Evolutionary conservation across 2,113 vertebrate genomes (phyloP).

Genomic region (Sorex araneus): DNA sequence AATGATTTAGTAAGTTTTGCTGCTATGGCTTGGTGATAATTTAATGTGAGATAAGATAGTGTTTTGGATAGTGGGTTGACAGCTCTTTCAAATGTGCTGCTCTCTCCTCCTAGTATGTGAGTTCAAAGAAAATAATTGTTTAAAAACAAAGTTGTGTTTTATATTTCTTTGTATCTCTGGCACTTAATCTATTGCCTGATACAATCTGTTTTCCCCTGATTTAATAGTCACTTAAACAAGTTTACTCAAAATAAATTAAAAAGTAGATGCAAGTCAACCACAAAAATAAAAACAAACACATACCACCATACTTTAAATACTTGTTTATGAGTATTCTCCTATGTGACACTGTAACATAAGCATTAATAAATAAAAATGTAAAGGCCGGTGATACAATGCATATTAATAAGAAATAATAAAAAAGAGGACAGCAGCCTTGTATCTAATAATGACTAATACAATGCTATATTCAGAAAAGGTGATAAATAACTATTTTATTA

Average conservation of each 20-base stretch:
- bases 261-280: background rate
- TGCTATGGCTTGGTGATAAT: background rate
- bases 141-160: constrained; percentile 4
- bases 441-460: background rate
- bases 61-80: constrained; percentile 28
- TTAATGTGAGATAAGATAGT: constrained; percentile 43
- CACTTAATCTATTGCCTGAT: constrained; percentile 36
- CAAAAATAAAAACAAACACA: background rate
- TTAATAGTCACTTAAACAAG: constrained; percentile 45
- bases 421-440: background rate
- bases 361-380: constrained; percentile 47
- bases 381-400: background rate
- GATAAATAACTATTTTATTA: constrained; percentile 1
- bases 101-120: constrained; percentile 1
- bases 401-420: constrained; percentile 39
- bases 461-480: background rate
- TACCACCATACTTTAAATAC: background rate
- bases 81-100: constrained; percentile 48
- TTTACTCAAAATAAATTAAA: constrained; percentile 26
- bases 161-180: constrained; percentile 35
- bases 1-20: constrained; percentile 39
- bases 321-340: background rate
- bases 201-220: constrained; percentile 12
- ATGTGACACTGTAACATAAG: background rate
- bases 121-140: background rate